These are phyloP conservation scores for Drosophila anceps DNA, from an alignment of 2,888 invertebrate species.

Conservation along the genomic window DNA sequence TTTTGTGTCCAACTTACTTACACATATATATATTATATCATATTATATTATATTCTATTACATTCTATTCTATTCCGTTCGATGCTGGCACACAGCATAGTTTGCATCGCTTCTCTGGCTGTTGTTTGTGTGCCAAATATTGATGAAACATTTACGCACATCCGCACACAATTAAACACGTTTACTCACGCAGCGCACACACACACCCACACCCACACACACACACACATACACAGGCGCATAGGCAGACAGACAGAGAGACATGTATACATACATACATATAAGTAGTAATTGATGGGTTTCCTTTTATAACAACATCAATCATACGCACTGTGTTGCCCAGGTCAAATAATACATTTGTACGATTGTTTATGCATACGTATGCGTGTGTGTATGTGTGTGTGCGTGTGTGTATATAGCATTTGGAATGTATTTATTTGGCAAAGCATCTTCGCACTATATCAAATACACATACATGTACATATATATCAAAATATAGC, in stretches of 20 bases:
- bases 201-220: conserved; percentile 66
- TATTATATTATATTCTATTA: conserved; percentile 22
- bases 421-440: conserved; percentile 65
- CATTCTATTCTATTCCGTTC: conserved; percentile 32
- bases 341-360: conserved; percentile 66
- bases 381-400: background rate
- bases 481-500: conserved; percentile 10
- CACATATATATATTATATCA: conserved; percentile 38
- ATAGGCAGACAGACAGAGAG: too few relatives aligned
- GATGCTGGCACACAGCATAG: conserved; percentile 33
- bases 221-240: conserved; percentile 26
- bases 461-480: conserved; percentile 48
- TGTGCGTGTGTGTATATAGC: conserved; percentile 6
- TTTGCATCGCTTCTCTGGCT: conserved; percentile 52
- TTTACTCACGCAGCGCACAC: conserved; percentile 70
- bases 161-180: conserved; percentile 78
- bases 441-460: conserved; percentile 47
- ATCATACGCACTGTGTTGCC: conserved; percentile 72
- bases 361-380: conserved; percentile 10
- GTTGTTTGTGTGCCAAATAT: conserved; percentile 74
- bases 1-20: conserved; percentile 58
- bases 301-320: conserved; percentile 78
- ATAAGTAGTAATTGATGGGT: conserved; percentile 77
- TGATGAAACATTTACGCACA: conserved; percentile 79
- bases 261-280: conserved; percentile 34